Percentiles rank a stretch among this genome's conserved stretches.
These are phyloP conservation scores for Melanargia galathea DNA, from an alignment of 2,888 invertebrate genomes.

Conservation along the genomic window DNA sequence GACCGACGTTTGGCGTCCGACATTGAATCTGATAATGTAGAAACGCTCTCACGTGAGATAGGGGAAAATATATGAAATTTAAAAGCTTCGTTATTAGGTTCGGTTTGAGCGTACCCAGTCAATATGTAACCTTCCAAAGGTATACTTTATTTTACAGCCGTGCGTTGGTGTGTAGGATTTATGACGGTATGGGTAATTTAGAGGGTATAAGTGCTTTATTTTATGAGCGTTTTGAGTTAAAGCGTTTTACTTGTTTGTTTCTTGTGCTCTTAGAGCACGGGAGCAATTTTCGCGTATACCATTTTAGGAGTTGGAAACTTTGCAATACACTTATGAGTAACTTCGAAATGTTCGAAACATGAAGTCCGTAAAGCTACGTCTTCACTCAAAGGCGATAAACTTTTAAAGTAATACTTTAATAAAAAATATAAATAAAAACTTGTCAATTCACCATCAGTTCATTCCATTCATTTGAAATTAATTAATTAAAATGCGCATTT, in stretches of 20 bases:
- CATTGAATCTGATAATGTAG: not conserved
- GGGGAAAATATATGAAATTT: conserved; percentile 4
- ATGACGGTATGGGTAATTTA: conserved; percentile 46
- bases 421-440: not conserved
- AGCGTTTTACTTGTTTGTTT: conserved; percentile 39
- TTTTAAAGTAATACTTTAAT: not conserved
- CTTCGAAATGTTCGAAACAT: conserved; percentile 8
- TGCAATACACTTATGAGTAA: not conserved
- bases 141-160: conserved; percentile 40
- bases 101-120: conserved; percentile 28
- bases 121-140: conserved; percentile 32
- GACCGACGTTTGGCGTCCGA: not conserved
- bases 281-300: conserved; percentile 20
- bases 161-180: conserved; percentile 42
- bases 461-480: too few relatives aligned
- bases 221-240: conserved; percentile 41
- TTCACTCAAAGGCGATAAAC: not conserved
- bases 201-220: conserved; percentile 43
- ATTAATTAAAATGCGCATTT: too few relatives aligned
- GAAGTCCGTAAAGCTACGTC: not conserved
- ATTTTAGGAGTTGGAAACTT: conserved; percentile 15
- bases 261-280: conserved; percentile 28
- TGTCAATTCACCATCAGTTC: too few relatives aligned
- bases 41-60: not conserved
- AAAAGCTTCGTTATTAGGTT: conserved; percentile 17